Base-by-base conservation (phyloP, 2,797 vertebrate genomes). In the Rhinogobio ventralis region DNA sequence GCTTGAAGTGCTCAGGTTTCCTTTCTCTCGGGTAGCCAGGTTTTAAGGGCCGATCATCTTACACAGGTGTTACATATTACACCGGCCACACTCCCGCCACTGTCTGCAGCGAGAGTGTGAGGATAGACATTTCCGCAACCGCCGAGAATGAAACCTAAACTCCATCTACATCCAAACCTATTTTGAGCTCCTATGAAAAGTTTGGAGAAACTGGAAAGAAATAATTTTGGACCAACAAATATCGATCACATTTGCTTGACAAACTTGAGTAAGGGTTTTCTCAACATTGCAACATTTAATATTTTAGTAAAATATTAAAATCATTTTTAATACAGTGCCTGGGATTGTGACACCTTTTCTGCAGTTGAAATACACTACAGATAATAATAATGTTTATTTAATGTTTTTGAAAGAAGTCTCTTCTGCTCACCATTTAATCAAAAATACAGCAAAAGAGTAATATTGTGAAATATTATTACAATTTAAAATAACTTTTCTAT, bases 51-150 rank as follows among this genome's bases (percentile, higher is more conserved):
- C 78, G 89, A 93, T 93, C 91, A 90, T 90, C 91, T 93, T 92
- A 82, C 92, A 92, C 92, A 93, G 93, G 93, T 93, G 93, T 93
- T 94, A 92, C 86, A 89, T 91, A 94, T 94, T 93, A 94, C 79
- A 75, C 85, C 45, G 82, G 89, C 87, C 89, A 84, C 88, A 82
- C 84, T 88, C 86, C 53, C 89, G 74, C 88, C 86, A 57, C 87
- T 73, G 88, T 86, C 84, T 89, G 83, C 85, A 67, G 68, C 62
- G 66, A 87, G 28, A 72, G 74, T 67, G 79, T 55, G 53, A 88
- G 84, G 85, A 86, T 80, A 89, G 89, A 88, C 55, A 45, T 85
- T 89, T 89, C 87, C 76, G 39, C 80, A 82, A 83, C 66, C 85
- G 57, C 81, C 67, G 33, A 55, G 69, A 85, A 79, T 85, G 85